Evolutionary conservation across 2,888 invertebrate genomes (phyloP).

Genomic region (Tigriopus californicus): DNA sequence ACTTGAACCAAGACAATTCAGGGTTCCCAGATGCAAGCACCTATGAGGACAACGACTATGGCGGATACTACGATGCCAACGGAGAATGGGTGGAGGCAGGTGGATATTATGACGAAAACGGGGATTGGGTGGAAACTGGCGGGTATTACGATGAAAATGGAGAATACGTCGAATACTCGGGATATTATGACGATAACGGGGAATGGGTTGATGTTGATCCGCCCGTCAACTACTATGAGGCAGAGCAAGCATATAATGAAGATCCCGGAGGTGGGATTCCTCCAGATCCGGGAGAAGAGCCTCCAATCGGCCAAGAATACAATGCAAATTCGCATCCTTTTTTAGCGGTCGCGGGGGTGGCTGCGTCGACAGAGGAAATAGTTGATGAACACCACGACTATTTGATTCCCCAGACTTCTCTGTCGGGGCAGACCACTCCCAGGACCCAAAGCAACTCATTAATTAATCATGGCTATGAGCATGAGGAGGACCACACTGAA

Average conservation of each 20-base stretch:
- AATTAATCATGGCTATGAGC: conserved; percentile 24
- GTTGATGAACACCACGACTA: no score
- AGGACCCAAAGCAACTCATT: no score
- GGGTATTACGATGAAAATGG: conserved; percentile 15
- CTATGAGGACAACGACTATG: not conserved
- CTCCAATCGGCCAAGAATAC: not conserved
- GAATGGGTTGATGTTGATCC: conserved; percentile 14
- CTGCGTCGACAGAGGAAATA: not conserved
- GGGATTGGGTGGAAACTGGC: conserved; percentile 13
- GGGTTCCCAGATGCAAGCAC: not conserved
- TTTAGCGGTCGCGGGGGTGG: conserved; percentile 13
- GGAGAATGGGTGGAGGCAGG: conserved; percentile 10
- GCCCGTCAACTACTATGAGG: not conserved
- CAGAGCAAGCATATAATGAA: not conserved
- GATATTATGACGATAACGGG: conserved; percentile 12
- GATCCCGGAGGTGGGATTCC: not conserved
- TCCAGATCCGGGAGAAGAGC: not conserved
- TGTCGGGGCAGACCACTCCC: conserved; percentile 14
- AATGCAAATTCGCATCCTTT: conserved; percentile 7
- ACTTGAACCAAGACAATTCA: no score
- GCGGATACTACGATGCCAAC: conserved; percentile 15
- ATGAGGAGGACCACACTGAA: conserved; percentile 14
- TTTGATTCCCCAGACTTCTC: not conserved
- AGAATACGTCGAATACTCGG: conserved; percentile 12
- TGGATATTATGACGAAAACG: conserved; percentile 15